A percentile compares a stretch with the other conserved stretches of the same genome.
These are phyloP conservation scores for Triplophysa yarkandensis DNA, from an alignment of 2,797 vertebrate species.

Conservation along the genomic window DNA sequence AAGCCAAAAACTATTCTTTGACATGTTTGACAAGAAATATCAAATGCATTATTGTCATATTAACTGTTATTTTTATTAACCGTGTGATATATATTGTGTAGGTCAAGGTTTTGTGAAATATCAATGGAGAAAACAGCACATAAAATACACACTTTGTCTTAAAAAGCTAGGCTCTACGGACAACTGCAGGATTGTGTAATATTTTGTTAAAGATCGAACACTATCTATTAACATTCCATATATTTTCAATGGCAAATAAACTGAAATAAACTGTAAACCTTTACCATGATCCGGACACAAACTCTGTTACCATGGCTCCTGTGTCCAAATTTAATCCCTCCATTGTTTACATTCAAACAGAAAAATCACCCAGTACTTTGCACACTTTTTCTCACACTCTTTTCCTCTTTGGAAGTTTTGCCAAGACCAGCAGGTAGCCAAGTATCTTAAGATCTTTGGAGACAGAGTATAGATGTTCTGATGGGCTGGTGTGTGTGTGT, in stretches of 20 bases:
- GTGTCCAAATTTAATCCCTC: constrained; percentile 67
- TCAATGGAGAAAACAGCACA: neutral
- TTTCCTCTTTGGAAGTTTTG: constrained; percentile 41
- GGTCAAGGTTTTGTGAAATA: neutral
- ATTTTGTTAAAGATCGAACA: constrained; percentile 11
- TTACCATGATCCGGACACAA: constrained; percentile 57
- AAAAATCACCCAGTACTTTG: constrained; percentile 52
- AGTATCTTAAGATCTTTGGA: constrained; percentile 68
- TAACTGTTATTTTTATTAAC: neutral
- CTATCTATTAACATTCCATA: constrained; percentile 46
- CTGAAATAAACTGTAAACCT: constrained; percentile 50
- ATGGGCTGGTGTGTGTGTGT: constrained; percentile 21
- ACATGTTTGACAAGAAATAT: neutral
- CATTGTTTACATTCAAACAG: constrained; percentile 70
- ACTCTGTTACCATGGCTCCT: constrained; percentile 69
- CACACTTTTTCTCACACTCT: constrained; percentile 36
- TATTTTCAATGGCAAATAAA: constrained; percentile 35
- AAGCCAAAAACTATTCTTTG: neutral
- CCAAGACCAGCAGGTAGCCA: constrained; percentile 76
- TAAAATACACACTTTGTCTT: too few species aligned
- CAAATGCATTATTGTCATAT: neutral
- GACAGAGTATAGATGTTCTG: constrained; percentile 15
- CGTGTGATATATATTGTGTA: neutral
- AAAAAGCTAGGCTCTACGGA: too few species aligned
- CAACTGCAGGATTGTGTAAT: too few species aligned